Evolutionary conservation across 2,888 invertebrate genomes (phyloP).

Genomic region (Callyntrura sp.): DNA sequence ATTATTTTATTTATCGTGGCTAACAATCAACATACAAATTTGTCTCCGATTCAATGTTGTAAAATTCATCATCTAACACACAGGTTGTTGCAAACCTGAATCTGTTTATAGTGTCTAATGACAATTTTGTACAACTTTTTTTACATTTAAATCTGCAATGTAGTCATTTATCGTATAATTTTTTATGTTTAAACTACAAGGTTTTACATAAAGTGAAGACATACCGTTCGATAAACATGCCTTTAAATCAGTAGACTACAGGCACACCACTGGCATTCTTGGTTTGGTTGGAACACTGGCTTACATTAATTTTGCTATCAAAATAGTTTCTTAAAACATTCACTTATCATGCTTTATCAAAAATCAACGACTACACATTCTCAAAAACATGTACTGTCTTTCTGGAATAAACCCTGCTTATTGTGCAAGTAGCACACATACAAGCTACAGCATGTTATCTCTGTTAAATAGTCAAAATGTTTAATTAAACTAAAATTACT

Average conservation of each 20-base stretch:
- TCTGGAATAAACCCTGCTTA: background rate
- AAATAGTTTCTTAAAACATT: too few relatives aligned
- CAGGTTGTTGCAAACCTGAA: too few relatives aligned
- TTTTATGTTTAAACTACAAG: background rate
- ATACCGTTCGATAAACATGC: conserved; percentile 14
- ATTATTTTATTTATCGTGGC: too few relatives aligned
- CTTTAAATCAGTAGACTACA: background rate
- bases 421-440: background rate
- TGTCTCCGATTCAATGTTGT: background rate
- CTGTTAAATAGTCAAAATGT: conserved; percentile 36
- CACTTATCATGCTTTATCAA: background rate
- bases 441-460: conserved; percentile 37
- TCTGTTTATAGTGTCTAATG: too few relatives aligned
- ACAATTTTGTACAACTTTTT: too few relatives aligned
- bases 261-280: background rate
- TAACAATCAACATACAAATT: too few relatives aligned
- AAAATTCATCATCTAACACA: background rate
- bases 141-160: background rate
- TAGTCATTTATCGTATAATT: conserved; percentile 1
- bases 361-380: background rate
- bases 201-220: background rate
- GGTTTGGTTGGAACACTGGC: conserved; percentile 11
- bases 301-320: background rate
- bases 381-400: background rate
- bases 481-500: conserved; percentile 17